Evolutionary conservation across 2,113 vertebrate genomes (phyloP).

Genomic region (Perca fluviatilis): DNA sequence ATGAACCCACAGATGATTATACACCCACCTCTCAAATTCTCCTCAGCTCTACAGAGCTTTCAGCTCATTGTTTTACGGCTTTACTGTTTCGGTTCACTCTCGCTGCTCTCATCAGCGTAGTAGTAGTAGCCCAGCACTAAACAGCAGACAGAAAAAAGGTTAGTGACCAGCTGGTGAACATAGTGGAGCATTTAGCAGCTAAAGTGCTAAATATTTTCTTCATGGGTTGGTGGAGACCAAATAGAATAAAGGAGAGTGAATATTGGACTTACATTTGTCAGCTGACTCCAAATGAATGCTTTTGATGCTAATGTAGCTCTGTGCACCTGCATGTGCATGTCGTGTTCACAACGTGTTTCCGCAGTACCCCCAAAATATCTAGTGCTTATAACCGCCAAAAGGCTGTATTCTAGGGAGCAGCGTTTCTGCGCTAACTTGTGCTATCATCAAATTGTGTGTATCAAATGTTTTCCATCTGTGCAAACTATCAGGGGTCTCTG

Average conservation of each 20-base stretch:
- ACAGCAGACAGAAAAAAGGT: not conserved
- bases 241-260: not conserved
- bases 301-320: too few relatives aligned
- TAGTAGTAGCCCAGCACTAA: not conserved
- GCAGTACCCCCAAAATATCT: too few relatives aligned
- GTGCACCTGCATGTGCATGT: too few relatives aligned
- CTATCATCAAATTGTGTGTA: not conserved
- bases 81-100: not conserved
- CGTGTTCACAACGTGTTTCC: too few relatives aligned
- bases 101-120: not conserved
- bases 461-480: not conserved
- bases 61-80: not conserved
- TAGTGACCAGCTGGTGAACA: not conserved
- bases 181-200: not conserved
- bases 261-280: conserved; percentile 21
- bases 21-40: not conserved
- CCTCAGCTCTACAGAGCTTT: not conserved
- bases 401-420: not conserved
- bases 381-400: too few relatives aligned
- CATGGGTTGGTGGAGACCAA: not conserved
- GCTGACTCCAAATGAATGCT: conserved; percentile 15
- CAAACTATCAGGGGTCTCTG: not conserved
- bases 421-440: not conserved
- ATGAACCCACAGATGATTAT: not conserved
- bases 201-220: not conserved